Conservation (phyloP, 2,888 invertebrate species). For the Ernsta delagoae region DNA sequence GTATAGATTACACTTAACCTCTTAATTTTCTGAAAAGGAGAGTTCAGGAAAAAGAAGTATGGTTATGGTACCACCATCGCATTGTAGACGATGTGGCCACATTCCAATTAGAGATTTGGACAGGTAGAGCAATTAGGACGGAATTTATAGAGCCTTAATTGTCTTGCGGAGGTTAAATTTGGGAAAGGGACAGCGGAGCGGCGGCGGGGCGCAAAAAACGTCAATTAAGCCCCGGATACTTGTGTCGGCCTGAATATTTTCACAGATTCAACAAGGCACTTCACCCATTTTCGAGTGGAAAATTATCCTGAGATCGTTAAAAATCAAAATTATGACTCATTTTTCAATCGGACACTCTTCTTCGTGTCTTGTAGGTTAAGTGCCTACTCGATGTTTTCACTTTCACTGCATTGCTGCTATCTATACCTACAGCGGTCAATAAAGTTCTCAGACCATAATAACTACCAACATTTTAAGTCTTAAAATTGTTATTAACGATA, state of each 20-base stretch:
- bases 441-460: no score
- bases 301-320: slow-evolving; percentile 14
- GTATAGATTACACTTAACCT: slow-evolving; percentile 7
- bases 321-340: not conserved
- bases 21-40: slow-evolving; percentile 62
- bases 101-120: slow-evolving; percentile 67
- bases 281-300: slow-evolving; percentile 26
- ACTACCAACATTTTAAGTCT: no score
- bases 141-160: slow-evolving; percentile 65
- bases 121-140: slow-evolving; percentile 62
- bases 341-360: not conserved
- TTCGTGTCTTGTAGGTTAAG: not conserved
- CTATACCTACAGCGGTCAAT: no score
- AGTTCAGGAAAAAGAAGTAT: slow-evolving; percentile 73
- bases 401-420: no score
- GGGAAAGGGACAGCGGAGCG: slow-evolving; percentile 47
- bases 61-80: slow-evolving; percentile 59
- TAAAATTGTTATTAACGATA: no score
- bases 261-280: slow-evolving; percentile 35
- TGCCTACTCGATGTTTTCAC: no score
- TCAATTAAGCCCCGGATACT: slow-evolving; percentile 54
- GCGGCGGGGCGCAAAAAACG: slow-evolving; percentile 51
- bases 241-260: slow-evolving; percentile 39
- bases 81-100: slow-evolving; percentile 53
- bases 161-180: slow-evolving; percentile 54